These are phyloP conservation scores for Alauda arvensis DNA, from an alignment of 2,797 vertebrate species.

Conservation along the genomic window DNA sequence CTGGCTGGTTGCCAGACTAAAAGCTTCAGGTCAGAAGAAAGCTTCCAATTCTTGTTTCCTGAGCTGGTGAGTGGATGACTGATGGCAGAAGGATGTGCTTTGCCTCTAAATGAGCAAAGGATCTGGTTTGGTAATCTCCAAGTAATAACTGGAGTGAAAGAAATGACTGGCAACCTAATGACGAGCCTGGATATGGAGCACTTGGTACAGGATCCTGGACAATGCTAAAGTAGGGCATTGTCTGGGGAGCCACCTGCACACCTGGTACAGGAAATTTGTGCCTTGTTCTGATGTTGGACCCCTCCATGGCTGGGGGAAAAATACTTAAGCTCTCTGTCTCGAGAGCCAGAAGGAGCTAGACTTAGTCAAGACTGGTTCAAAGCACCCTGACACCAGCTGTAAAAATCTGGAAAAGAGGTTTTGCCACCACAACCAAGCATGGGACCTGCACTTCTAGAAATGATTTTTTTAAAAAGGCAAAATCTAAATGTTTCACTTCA, in stretches of 20 bases:
- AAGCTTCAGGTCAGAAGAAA: conserved; percentile 36
- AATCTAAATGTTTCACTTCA: conserved; percentile 23
- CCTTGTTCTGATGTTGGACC: not conserved
- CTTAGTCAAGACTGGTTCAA: not conserved
- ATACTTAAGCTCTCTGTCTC: not conserved
- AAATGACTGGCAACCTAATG: not conserved
- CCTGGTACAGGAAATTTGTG: fast-evolving
- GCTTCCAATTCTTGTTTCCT: conserved; percentile 6
- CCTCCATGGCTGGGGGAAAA: not conserved
- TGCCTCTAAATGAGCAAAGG: not conserved
- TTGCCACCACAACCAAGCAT: not conserved
- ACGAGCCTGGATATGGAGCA: not conserved
- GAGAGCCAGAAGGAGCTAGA: fast-evolving
- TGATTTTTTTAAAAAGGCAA: not conserved
- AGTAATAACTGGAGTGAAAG: not conserved
- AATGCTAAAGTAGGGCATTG: fast-evolving
- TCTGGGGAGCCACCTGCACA: fast-evolving
- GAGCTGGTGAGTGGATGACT: not conserved
- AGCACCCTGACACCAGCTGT: not conserved
- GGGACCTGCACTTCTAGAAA: not conserved
- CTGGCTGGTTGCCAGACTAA: conserved; percentile 10
- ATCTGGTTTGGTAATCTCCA: not conserved
- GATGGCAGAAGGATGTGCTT: not conserved
- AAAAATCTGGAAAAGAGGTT: not conserved
- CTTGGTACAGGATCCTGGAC: not conserved